Evolutionary conservation across 2,888 invertebrate species (phyloP).

Genomic region (Lordiphosa fenestrarum): DNA sequence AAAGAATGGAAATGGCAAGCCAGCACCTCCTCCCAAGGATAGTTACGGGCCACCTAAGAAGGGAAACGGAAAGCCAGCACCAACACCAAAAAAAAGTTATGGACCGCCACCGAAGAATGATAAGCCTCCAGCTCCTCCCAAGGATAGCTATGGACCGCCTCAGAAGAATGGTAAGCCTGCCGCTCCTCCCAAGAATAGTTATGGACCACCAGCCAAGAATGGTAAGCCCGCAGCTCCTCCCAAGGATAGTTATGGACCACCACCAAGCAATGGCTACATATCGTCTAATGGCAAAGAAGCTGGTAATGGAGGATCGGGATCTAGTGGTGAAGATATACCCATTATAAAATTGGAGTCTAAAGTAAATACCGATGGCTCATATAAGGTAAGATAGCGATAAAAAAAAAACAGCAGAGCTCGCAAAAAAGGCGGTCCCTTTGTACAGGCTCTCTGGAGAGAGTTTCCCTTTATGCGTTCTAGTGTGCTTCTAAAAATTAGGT

Average conservation of each 20-base stretch:
- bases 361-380: slow-evolving; percentile 77
- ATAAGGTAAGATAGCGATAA: slow-evolving; percentile 61
- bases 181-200: slow-evolving; percentile 22
- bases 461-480: too few species aligned
- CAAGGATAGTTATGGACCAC: slow-evolving; percentile 39
- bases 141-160: slow-evolving; percentile 31
- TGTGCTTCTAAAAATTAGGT: too few species aligned
- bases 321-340: slow-evolving; percentile 70
- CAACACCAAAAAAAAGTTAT: slow-evolving; percentile 25
- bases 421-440: too few species aligned
- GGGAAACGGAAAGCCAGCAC: slow-evolving; percentile 1
- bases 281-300: slow-evolving; percentile 30
- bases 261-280: slow-evolving; percentile 51
- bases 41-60: slow-evolving; percentile 11
- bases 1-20: slow-evolving; percentile 28
- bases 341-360: slow-evolving; percentile 77
- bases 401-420: too few species aligned
- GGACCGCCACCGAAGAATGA: slow-evolving; percentile 19
- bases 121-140: slow-evolving; percentile 18
- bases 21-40: slow-evolving; percentile 9
- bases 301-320: slow-evolving; percentile 39
- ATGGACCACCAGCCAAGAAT: slow-evolving; percentile 41
- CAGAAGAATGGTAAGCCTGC: slow-evolving; percentile 15
- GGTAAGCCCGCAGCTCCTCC: slow-evolving; percentile 38
- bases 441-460: too few species aligned